These are phyloP conservation scores for Aphrocallistes beatrix DNA, from an alignment of 37 sponge, comb jelly and placozoan species.

Conservation along the genomic window DNA sequence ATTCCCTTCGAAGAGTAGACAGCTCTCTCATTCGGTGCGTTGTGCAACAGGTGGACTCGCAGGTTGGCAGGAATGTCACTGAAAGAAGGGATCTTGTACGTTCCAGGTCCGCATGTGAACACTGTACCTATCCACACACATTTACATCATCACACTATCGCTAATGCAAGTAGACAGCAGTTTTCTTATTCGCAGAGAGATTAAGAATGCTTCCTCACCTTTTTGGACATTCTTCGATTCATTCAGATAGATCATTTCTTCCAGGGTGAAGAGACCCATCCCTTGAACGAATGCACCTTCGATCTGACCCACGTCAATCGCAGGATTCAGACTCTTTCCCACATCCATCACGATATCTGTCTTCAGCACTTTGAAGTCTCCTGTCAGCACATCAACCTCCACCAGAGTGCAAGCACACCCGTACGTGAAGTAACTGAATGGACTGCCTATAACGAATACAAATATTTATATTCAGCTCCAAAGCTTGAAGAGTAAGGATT, in stretches of 20 bases:
- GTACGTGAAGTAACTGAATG: conserved; percentile 27
- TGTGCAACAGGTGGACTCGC: conserved; percentile 28
- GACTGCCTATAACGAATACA: background rate
- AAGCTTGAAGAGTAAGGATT: background rate
- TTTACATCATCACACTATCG: too few relatives aligned
- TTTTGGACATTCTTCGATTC: conserved; percentile 18
- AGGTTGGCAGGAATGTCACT: conserved; percentile 33
- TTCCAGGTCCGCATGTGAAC: conserved; percentile 31
- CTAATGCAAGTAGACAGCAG: too few relatives aligned
- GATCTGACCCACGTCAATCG: conserved; percentile 42
- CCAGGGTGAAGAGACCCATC: conserved; percentile 40
- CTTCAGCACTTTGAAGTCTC: conserved; percentile 23
- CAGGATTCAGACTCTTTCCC: conserved; percentile 43
- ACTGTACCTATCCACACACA: conserved; percentile 10
- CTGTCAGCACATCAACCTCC: conserved; percentile 35
- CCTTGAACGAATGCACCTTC: conserved; percentile 78
- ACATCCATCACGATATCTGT: conserved; percentile 52
- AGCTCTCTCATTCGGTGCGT: conserved; percentile 27
- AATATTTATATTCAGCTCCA: background rate
- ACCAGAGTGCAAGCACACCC: conserved; percentile 33
- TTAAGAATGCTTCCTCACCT: too few relatives aligned
- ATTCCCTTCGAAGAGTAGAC: conserved; percentile 39
- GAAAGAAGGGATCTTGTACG: conserved; percentile 37
- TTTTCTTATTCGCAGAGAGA: too few relatives aligned
- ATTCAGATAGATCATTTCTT: conserved; percentile 23